These are phyloP conservation scores for Haliclystus octoradiatus DNA, from an alignment of 30 jellyfish, hydroid and myxozoan genomes.

Conservation along the genomic window DNA sequence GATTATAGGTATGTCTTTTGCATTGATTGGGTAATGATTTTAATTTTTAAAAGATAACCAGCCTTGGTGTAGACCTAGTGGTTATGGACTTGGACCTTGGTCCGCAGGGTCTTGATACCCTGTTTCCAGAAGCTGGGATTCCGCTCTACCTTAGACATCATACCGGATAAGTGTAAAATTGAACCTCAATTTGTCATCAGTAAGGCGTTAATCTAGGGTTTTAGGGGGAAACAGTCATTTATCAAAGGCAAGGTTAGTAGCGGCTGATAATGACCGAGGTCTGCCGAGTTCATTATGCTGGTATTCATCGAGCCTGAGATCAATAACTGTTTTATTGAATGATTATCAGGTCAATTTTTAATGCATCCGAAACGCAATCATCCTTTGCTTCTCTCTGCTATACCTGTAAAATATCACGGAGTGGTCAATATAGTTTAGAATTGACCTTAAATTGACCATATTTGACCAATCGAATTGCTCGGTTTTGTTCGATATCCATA, in stretches of 20 bases:
- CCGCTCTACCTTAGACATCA: too few species aligned
- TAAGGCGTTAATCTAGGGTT: background rate
- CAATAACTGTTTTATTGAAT: conserved; percentile 8
- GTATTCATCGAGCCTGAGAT: too few species aligned
- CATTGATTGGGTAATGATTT: too few species aligned
- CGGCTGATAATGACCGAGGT: too few species aligned
- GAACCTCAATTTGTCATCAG: background rate
- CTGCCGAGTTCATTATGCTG: too few species aligned
- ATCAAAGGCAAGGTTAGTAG: background rate
- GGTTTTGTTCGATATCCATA: too few species aligned
- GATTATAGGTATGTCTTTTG: conserved; percentile 61
- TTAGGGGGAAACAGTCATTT: background rate
- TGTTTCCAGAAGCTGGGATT: conserved; percentile 13
- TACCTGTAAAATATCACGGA: conserved; percentile 24
- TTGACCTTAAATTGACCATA: too few species aligned
- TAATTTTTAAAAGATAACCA: too few species aligned
- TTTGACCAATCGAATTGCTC: too few species aligned
- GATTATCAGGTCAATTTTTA: conserved; percentile 17
- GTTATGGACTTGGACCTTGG: conserved; percentile 11
- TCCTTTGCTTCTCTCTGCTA: conserved; percentile 32
- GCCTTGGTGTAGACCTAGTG: too few species aligned
- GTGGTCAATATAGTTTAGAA: conserved; percentile 24
- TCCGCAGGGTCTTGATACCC: conserved; percentile 26
- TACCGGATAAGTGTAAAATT: background rate
- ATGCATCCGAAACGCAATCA: conserved; percentile 9